Evolutionary conservation across 64 coral and sea anemone species (phyloP), one percentile per base, ranked within the genome.

Genomic region (Stichodactyla helianthus): DNA sequence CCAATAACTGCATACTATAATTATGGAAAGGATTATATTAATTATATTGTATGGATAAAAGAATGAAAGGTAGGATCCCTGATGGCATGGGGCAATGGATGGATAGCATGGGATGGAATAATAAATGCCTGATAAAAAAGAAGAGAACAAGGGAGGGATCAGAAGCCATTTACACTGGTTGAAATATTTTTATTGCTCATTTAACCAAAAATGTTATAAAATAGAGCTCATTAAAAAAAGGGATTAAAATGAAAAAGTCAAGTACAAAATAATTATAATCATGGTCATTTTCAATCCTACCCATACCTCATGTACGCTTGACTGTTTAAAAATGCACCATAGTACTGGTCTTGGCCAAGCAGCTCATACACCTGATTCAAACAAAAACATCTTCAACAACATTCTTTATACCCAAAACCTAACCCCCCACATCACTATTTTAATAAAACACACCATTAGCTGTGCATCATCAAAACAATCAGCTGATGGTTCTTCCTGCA

Each of bases 381-480:
- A 65, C 14, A 18, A 7, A 17, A 55, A 26, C 26, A 52, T 9
- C 53, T 80, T 28, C 12, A 80, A 31, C 53, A 6, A 15, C 54
- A 14, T 78, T 16, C 50, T 50, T 13, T 78, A 17, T 13, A 28
- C 35, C 35, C 35, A 44, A 44, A 44, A 44, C 35, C 35, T 44
- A 44, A 44, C 35, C 35, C 35, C 35, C 35, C 35, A 44, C 35
- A 44, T 44, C 35, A 44, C 35, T 44, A 44, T 44, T 44, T 44
- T 44, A 44, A 84, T 7, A 11, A 79, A 16, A 64, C 83, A 3
- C 53, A 99, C 97, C 97, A 92, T 83, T 61, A 50, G 87, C 50
- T 99, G 97, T 18, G 88, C 88, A 65, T 94, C 90, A 89, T 99
- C 97, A 99, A 99, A 99, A 77, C 93, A 92, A 14, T 87, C 81